phyloP scores from a whole-genome alignment of 2,797 vertebrate species.

The Borostomias antarcticus region DNA sequence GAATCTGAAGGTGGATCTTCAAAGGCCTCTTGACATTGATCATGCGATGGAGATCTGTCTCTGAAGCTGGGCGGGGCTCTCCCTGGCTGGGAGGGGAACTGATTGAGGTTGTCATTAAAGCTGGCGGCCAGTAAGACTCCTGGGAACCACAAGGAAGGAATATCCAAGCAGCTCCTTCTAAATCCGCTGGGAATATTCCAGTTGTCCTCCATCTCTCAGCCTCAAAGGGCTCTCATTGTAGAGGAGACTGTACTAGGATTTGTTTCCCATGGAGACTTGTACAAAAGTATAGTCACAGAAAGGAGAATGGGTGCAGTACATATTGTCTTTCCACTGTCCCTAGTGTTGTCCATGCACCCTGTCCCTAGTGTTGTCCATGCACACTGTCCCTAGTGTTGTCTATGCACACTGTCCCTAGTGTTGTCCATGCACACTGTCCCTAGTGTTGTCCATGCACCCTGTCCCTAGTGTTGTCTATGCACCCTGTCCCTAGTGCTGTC shows the following conservation, averaged over 20 bases:
- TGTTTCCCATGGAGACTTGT: slow-evolving; percentile 41
- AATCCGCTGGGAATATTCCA: slow-evolving; percentile 60
- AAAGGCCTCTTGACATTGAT: slow-evolving; percentile 50
- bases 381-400: too few species aligned
- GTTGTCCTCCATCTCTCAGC: slow-evolving; percentile 42
- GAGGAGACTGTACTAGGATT: slow-evolving; percentile 49
- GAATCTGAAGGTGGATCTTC: slow-evolving; percentile 34
- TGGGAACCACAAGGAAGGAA: slow-evolving; percentile 49
- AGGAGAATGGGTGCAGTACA: background rate
- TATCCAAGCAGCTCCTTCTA: slow-evolving; percentile 49
- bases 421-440: too few species aligned
- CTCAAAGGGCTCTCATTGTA: slow-evolving; percentile 49
- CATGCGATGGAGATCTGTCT: slow-evolving; percentile 46
- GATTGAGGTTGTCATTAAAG: slow-evolving; percentile 68
- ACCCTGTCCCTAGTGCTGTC: too few species aligned
- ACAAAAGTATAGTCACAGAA: slow-evolving; percentile 25
- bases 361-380: too few species aligned
- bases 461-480: too few species aligned
- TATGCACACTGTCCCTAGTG: too few species aligned
- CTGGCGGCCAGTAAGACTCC: slow-evolving; percentile 38
- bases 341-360: too few species aligned
- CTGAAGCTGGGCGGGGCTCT: slow-evolving; percentile 33
- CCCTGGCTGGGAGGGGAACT: slow-evolving; percentile 48
- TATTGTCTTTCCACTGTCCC: too few species aligned
- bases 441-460: too few species aligned